Evolutionary conservation across 1,140 invertebrate species (phyloP), one percentile per base, ranked within the genome.

Genomic region (Portunus trituberculatus): DNA sequence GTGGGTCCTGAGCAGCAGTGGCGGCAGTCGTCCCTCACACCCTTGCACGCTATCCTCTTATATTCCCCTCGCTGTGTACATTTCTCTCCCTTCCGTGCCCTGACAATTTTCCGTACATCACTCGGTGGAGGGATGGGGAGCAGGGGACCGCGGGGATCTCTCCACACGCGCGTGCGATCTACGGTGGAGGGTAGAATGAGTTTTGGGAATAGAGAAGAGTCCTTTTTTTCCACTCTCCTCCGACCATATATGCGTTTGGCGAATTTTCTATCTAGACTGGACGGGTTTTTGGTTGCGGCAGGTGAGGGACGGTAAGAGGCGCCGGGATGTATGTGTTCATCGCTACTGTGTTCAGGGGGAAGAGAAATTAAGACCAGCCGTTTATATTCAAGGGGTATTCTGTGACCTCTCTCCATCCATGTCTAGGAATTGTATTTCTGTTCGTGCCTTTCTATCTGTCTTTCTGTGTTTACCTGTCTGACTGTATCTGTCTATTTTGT

Each of bases 31-130:
- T 59, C 67, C 20, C 20, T 76, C 67, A 76, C 20, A 76, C 67
- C 67, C 67, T 76, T n/a, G 67, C 67, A 76, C 67, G 67, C 67
- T 76, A 76, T n/a, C 67, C 67, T 76, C 67, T 76, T 76, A 76
- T n/a, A 76, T 76, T 76, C 67, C 67, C 67, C 67, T 76, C 67
- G 67, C 67, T n/a, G 67, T 76, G 67, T 76, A 76, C 67, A 76
- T 76, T 76, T 76, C 67, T 76, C 67, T 76, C 67, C 67, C 67
- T 76, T 25, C 20, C 25, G 67, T 76, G 67, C 67, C 67, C 67
- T 76, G 67, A 76, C 67, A 76, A 76, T 76, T 76, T 76, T 76
- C 25, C 67, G 67, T 76, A 76, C 67, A 76, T 76, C 67, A 76
- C 67, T 76, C 25, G 67, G 67, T 3, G 67, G 67, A n/a, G 67